Conservation (phyloP, 2,113 vertebrate species). For the Syrmaticus mikado region DNA sequence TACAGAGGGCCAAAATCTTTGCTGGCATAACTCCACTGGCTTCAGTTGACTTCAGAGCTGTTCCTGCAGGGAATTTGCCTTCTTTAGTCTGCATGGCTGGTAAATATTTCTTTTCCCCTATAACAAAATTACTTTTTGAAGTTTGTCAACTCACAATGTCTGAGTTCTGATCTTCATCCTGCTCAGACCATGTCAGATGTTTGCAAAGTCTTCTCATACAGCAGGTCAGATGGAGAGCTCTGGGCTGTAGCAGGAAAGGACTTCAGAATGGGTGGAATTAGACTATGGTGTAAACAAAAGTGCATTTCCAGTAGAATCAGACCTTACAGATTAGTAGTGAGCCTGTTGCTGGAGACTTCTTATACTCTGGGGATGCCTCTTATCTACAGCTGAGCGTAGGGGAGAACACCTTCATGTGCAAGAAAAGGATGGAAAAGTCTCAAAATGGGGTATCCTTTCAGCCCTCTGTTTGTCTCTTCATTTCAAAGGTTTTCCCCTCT, state of each 20-base stretch:
- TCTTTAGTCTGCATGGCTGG: not conserved
- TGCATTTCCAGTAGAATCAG: constrained; percentile 26
- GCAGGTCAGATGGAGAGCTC: constrained; percentile 15
- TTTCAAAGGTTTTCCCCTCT: not conserved
- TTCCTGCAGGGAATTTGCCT: not conserved
- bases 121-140: not conserved
- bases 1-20: not conserved
- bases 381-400: not conserved
- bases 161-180: constrained; percentile 18
- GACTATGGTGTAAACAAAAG: constrained; percentile 12
- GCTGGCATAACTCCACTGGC: not conserved
- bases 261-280: not conserved
- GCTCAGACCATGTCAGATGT: not conserved
- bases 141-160: not conserved
- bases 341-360: not conserved
- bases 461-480: not conserved
- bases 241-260: not conserved
- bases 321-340: not conserved
- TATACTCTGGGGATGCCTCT: not conserved
- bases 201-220: not conserved
- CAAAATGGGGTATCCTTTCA: not conserved
- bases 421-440: not conserved
- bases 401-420: not conserved
- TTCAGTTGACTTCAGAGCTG: not conserved
- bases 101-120: not conserved